Percentiles rank a stretch among this genome's conserved stretches.
Conservation (phyloP, 2,797 vertebrate species). For the Neosalanx taihuensis region DNA sequence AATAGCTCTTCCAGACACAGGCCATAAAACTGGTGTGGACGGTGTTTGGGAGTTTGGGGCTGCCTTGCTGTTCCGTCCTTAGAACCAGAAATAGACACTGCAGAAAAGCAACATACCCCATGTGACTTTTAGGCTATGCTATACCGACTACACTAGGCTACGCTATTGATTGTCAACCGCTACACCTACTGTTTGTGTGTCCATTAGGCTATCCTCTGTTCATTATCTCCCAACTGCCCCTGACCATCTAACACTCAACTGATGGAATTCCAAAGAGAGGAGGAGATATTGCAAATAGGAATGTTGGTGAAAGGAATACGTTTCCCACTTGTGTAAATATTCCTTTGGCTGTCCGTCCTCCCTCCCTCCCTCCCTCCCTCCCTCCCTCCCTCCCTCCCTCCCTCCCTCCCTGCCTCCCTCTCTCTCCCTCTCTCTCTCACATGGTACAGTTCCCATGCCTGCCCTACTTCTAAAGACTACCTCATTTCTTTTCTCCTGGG, state of each 20-base stretch:
- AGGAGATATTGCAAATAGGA: not conserved
- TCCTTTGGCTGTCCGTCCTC: not conserved
- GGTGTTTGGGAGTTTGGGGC: constrained; percentile 14
- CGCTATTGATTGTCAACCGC: too few species aligned
- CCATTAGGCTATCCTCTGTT: too few species aligned
- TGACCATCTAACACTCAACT: not conserved
- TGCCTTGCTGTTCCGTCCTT: constrained; percentile 7
- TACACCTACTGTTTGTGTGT: too few species aligned
- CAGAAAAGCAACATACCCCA: not conserved
- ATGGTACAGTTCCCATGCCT: constrained; percentile 10
- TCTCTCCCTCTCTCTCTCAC: too few species aligned
- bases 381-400: not conserved
- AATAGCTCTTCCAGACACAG: constrained; percentile 6
- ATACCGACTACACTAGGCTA: too few species aligned
- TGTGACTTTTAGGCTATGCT: not conserved
- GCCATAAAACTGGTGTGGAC: not conserved
- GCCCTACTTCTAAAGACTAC: not conserved
- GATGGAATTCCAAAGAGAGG: not conserved
- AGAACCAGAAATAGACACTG: constrained; percentile 11
- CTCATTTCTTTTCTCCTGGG: not conserved
- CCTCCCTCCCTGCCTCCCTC: too few species aligned
- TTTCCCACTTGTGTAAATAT: constrained; percentile 24
- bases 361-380: not conserved
- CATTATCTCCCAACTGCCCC: too few species aligned
- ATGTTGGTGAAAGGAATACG: constrained; percentile 16